Evolutionary conservation across 2,888 invertebrate species (phyloP).

Genomic region (Amorpha juglandis): DNA sequence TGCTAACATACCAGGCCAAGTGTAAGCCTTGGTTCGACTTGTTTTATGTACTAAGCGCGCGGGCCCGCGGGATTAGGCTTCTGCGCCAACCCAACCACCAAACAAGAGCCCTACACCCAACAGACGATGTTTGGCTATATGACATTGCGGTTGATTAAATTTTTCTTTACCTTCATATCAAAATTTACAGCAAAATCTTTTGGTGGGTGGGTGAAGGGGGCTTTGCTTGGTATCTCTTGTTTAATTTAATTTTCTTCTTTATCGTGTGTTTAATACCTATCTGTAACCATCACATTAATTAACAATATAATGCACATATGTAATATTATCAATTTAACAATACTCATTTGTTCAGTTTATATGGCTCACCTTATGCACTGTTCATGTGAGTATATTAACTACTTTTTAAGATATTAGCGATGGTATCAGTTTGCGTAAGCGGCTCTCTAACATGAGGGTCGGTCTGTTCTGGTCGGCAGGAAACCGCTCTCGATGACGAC

Average conservation of each 20-base stretch:
- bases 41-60: conserved; percentile 63
- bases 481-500: conserved; percentile 84
- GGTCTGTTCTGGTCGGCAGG: conserved; percentile 66
- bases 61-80: conserved; percentile 80
- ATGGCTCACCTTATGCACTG: not conserved
- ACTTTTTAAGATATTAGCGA: not conserved
- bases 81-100: conserved; percentile 84
- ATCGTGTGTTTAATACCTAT: conserved; percentile 37
- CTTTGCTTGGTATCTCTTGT: conserved; percentile 85
- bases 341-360: no score
- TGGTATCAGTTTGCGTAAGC: conserved; percentile 34
- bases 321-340: not conserved
- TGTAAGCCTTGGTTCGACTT: conserved; percentile 50
- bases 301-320: conserved; percentile 21
- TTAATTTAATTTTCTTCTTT: conserved; percentile 44
- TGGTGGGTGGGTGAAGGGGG: conserved; percentile 85
- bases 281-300: conserved; percentile 27
- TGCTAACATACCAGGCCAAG: conserved; percentile 63
- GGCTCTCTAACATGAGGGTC: conserved; percentile 72
- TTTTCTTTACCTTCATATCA: conserved; percentile 42
- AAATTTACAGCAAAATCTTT: conserved; percentile 69
- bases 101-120: conserved; percentile 84
- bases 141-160: conserved; percentile 33
- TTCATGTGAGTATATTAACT: not conserved
- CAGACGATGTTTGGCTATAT: conserved; percentile 59